Conservation (phyloP, 2,888 invertebrate species). For the Pherbina coryleti region DNA sequence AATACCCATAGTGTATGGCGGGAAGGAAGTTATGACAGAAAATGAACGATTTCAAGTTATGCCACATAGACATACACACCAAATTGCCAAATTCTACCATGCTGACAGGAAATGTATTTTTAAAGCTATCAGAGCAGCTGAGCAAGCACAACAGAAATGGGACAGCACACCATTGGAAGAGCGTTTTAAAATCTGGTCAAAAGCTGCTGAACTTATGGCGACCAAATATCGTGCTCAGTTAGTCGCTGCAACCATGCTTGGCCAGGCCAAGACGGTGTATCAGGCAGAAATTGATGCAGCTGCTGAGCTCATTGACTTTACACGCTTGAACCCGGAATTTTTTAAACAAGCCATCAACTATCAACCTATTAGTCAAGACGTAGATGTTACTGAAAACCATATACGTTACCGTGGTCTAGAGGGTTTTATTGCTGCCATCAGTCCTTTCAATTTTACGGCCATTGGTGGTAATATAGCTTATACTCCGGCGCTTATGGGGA, state of each 20-base stretch:
- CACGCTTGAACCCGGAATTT: slow-evolving; percentile 83
- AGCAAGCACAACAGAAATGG: slow-evolving; percentile 86
- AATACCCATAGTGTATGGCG: slow-evolving; percentile 94
- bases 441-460: slow-evolving; percentile 99
- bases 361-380: slow-evolving; percentile 86
- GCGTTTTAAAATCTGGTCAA: slow-evolving; percentile 83
- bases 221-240: slow-evolving; percentile 86
- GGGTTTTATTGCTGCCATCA: slow-evolving; percentile 96
- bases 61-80: slow-evolving; percentile 89
- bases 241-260: slow-evolving; percentile 96
- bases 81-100: slow-evolving; percentile 90
- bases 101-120: slow-evolving; percentile 85
- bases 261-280: slow-evolving; percentile 91
- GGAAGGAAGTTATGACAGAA: slow-evolving; percentile 80
- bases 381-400: slow-evolving; percentile 80
- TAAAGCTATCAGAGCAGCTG: slow-evolving; percentile 83
- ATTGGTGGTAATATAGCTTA: slow-evolving; percentile 96
- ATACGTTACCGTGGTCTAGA: slow-evolving; percentile 89
- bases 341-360: slow-evolving; percentile 86
- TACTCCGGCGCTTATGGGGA: slow-evolving; percentile 91
- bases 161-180: slow-evolving; percentile 84
- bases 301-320: slow-evolving; percentile 94
- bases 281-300: slow-evolving; percentile 98
- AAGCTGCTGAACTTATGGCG: slow-evolving; percentile 90
- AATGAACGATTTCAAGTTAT: slow-evolving; percentile 81